Evolutionary conservation across 2,797 vertebrate species (phyloP).

Genomic region (Pangasius mekongensis): DNA sequence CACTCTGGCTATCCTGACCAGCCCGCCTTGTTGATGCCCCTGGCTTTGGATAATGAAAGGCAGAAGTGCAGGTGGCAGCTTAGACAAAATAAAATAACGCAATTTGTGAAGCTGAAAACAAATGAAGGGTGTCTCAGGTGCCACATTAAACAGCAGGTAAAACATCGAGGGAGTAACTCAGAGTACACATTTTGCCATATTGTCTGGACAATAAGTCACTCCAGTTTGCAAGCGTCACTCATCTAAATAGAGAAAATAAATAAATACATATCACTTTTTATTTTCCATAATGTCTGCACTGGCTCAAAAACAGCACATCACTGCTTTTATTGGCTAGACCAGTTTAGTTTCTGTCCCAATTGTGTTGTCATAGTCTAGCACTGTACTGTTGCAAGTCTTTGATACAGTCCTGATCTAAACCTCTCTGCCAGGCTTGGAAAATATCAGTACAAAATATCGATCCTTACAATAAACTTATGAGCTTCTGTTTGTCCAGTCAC

Average conservation of each 20-base stretch:
- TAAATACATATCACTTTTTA: neutral
- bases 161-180: neutral
- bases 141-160: neutral
- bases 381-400: neutral
- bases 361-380: neutral
- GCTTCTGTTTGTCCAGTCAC: neutral
- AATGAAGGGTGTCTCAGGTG: neutral
- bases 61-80: slow-evolving; percentile 20
- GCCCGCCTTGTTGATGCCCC: slow-evolving; percentile 9
- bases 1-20: slow-evolving; percentile 1
- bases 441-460: neutral
- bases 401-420: neutral
- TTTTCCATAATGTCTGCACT: neutral
- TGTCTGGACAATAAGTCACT: slow-evolving; percentile 10
- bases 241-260: neutral
- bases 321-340: neutral
- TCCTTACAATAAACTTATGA: neutral
- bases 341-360: neutral
- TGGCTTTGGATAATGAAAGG: slow-evolving; percentile 26
- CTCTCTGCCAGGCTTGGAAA: neutral
- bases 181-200: neutral
- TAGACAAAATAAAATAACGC: slow-evolving; percentile 22
- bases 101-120: slow-evolving; percentile 25
- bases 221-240: neutral
- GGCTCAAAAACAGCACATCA: neutral